Evolutionary conservation across 1,140 invertebrate species (phyloP).

Genomic region (Andricus grossulariae): DNA sequence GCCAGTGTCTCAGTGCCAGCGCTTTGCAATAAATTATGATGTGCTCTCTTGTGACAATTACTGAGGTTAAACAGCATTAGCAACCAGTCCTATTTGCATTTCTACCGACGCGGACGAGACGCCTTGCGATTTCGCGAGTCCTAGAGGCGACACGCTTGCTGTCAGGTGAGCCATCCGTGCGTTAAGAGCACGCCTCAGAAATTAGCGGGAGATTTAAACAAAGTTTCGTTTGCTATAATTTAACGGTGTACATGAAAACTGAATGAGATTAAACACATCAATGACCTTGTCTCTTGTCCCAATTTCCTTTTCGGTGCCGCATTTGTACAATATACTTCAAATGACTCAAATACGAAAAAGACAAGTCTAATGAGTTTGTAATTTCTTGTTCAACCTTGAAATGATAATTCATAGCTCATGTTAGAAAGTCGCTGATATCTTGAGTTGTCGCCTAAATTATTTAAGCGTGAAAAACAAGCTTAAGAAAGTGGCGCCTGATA

Average conservation of each 20-base stretch:
- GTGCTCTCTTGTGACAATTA: slow-evolving; percentile 50
- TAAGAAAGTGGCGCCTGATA: neutral
- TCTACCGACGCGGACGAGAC: slow-evolving; percentile 30
- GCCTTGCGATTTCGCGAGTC: slow-evolving; percentile 45
- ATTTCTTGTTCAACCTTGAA: neutral
- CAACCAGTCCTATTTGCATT: slow-evolving; percentile 51
- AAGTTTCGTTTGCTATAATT: slow-evolving; percentile 46
- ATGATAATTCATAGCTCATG: neutral
- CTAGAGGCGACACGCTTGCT: slow-evolving; percentile 35
- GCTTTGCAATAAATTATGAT: slow-evolving; percentile 49
- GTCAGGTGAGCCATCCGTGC: slow-evolving; percentile 50
- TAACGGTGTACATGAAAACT: slow-evolving; percentile 30
- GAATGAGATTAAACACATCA: slow-evolving; percentile 50
- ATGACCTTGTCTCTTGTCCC: slow-evolving; percentile 48
- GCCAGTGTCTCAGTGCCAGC: slow-evolving; percentile 31
- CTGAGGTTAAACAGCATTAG: slow-evolving; percentile 40
- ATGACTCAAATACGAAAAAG: neutral
- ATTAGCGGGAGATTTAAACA: slow-evolving; percentile 49
- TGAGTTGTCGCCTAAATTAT: neutral
- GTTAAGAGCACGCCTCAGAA: slow-evolving; percentile 49
- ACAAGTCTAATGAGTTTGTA: neutral
- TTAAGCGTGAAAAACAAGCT: neutral
- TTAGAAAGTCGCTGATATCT: neutral
- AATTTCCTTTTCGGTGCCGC: neutral
- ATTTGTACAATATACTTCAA: neutral